phyloP scores from a whole-genome alignment of 2,113 vertebrate species.

The Pelecanus crispus region DNA sequence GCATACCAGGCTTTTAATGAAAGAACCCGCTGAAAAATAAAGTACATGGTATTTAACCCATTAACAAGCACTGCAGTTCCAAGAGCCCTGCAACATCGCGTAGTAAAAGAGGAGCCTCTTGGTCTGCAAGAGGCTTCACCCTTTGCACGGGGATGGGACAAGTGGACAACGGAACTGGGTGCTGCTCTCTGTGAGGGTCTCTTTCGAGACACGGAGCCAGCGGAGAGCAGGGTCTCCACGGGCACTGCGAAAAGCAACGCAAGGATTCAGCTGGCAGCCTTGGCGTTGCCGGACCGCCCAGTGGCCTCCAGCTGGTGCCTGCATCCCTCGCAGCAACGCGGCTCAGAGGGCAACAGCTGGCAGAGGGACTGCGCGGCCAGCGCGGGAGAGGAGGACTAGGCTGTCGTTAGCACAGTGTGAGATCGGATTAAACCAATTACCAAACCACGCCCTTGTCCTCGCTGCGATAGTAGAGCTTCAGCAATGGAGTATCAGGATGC shows the following conservation, averaged over 20 bases:
- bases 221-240: fast-evolving
- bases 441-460: background rate
- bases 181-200: background rate
- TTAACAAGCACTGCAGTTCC: background rate
- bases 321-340: background rate
- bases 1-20: constrained; percentile 1
- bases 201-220: fast-evolving
- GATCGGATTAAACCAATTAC: background rate
- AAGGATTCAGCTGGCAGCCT: background rate
- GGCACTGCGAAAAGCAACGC: background rate
- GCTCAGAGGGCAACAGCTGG: background rate
- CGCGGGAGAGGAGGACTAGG: background rate
- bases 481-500: background rate
- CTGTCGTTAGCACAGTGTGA: background rate
- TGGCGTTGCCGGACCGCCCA: background rate
- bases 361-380: background rate
- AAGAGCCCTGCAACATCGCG: background rate
- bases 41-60: background rate
- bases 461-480: background rate
- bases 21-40: background rate
- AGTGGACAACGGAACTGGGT: background rate
- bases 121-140: background rate
- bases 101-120: background rate
- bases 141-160: fast-evolving
- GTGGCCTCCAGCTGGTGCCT: background rate